These are phyloP conservation scores for Pegoplata infirma DNA, from an alignment of 2,888 invertebrate genomes.

Conservation along the genomic window DNA sequence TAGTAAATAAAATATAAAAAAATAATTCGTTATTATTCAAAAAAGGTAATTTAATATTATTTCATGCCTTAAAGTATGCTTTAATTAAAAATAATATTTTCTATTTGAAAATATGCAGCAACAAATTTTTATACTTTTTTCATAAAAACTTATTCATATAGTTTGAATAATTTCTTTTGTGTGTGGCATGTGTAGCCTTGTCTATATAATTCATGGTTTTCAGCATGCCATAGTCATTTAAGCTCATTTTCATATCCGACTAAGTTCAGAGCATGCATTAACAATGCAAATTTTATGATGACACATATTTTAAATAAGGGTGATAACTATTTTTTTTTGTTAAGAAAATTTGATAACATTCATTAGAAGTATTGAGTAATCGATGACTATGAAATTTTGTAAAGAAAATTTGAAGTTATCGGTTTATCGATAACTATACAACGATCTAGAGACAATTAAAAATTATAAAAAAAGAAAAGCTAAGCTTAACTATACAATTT, in stretches of 20 bases:
- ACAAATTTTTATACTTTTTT: not conserved
- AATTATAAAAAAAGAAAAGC: too few relatives aligned
- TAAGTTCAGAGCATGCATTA: conserved; percentile 28
- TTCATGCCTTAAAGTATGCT: conserved; percentile 17
- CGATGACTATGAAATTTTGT: too few relatives aligned
- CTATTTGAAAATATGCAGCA: not conserved
- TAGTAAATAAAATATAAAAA: not conserved
- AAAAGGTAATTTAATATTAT: not conserved
- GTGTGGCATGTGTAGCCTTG: not conserved
- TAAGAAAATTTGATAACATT: too few relatives aligned
- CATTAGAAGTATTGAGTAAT: too few relatives aligned
- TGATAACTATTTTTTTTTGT: not conserved
- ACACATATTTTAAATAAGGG: not conserved
- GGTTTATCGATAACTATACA: too few relatives aligned
- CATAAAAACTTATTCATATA: not conserved
- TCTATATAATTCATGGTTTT: conserved; percentile 3
- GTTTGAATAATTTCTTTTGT: not conserved
- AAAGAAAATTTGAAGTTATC: too few relatives aligned
- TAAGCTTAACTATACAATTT: too few relatives aligned
- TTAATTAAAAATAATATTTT: conserved; percentile 24
- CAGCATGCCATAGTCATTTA: conserved; percentile 19
- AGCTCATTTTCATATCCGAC: conserved; percentile 44
- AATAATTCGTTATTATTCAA: conserved; percentile 6
- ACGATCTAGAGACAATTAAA: too few relatives aligned
- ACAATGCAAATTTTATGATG: conserved; percentile 33